These are phyloP conservation scores for Dipus sagitta DNA, from an alignment of 2,797 vertebrate species.

Conservation along the genomic window DNA sequence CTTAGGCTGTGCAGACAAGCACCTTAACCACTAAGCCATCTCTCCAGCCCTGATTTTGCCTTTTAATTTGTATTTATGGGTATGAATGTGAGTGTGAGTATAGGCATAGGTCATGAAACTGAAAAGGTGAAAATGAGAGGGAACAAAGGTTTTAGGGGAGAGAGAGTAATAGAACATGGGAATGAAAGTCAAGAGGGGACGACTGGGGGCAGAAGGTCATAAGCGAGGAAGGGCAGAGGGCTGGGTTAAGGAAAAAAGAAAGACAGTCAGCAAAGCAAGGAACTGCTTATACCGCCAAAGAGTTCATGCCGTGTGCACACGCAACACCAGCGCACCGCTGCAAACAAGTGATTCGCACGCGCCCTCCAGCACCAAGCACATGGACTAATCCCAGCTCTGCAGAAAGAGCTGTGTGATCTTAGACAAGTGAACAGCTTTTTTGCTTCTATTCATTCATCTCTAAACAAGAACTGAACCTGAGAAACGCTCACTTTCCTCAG, in stretches of 20 bases:
- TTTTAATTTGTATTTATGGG: no score
- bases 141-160: background rate
- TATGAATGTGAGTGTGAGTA: background rate
- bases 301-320: background rate
- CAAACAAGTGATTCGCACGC: background rate
- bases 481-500: background rate
- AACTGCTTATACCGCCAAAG: background rate
- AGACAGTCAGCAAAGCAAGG: no score
- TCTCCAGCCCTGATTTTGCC: no score
- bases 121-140: background rate
- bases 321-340: rapidly evolving
- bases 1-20: no score
- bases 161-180: background rate
- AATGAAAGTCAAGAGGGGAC: background rate
- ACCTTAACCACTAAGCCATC: no score
- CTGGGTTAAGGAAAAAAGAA: background rate
- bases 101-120: background rate
- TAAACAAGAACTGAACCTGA: background rate
- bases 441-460: background rate
- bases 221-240: background rate
- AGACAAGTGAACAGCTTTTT: background rate
- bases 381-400: no score
- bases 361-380: background rate
- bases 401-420: background rate
- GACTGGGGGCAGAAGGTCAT: background rate